Evolutionary conservation across 2,888 invertebrate species (phyloP), one percentile per base, ranked within the genome.

Genomic region (Erpobdella octoculata): DNA sequence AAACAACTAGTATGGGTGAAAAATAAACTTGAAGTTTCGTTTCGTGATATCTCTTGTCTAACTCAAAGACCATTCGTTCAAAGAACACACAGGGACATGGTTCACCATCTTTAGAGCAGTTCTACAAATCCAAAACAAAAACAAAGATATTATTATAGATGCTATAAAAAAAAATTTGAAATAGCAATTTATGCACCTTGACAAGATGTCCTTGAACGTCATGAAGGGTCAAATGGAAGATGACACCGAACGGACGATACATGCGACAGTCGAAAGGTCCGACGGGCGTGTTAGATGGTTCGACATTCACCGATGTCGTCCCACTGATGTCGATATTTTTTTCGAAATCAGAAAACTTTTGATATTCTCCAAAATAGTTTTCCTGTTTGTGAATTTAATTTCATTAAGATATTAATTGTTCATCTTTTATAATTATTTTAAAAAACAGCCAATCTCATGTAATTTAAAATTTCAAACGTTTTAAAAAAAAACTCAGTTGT

Each of bases 321-420:
- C 15, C 48, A 21, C 33, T 37, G 5, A 28, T n/a, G 4, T 58
- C 67, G 3, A 59, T 53, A 66, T 71, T 64, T 59, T 74, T 71
- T 35, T 77, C 77, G 90, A 94, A 93, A 79, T 95, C 94, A 0
- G 91, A 91, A 80, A 94, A 94, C 33, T 87, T 88, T 84, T 97
- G 95, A 85, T 94, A 92, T 83, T 93, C 94, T 0, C 97, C 97
- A 82, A 98, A 93, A 76, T 97, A 92, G 80, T 97, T 97, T 85
- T 98, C 96, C 86, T 89, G 80, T 15, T 6, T 64, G 41, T 28
- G 31, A 31, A 46, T 8, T 12, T 37, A 36, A 37, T 53, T 53
- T 25, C 21, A 28, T 12, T 53, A 28, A 53, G 4, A n/a, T 6
- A 53, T 53, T n/a, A n/a, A n/a, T n/a, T n/a, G n/a, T n/a, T n/a